Base-by-base conservation (phyloP, 1,140 invertebrate genomes). In the Polyergus mexicanus region DNA sequence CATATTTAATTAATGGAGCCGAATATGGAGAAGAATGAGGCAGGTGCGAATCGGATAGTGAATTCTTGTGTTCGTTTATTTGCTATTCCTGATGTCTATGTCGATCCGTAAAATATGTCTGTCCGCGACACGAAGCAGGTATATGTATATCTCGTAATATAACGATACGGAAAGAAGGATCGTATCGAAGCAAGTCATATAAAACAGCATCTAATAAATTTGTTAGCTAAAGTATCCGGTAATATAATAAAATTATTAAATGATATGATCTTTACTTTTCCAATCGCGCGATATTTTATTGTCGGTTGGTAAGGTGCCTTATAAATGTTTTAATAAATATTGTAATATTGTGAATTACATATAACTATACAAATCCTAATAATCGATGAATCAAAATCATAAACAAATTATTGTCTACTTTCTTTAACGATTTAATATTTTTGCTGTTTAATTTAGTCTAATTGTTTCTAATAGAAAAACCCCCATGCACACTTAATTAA, bases 51-150 rank as follows among this genome's bases (percentile, higher is more conserved):
- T 83, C 38, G 66, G 54, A 72, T 74, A 83, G 78, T 74, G 68
- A 83, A 62, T 83, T 72, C 54, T 11, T 68, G 22, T 72, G 78
- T 83, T 38, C 38, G 38, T 83, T 60, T 83, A 60, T 72, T 81
- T 44, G 54, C 19, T 54, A 25, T 68, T 16, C 6, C 11, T 71
- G 22, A 72, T 81, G 62, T 83, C 32, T 58, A 47, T 25, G 54
- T 60, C 38, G 44, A 72, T 72, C 54, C 25, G 56, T 32, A 81
- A 81, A 81, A 81, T 51, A 38, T 58, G 6, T 35, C 77, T 58
- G 32, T 71, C 47, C 44, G 25, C 54, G 44, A 35, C 54, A 68
- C 35, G 54, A 38, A 32, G 8, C 35, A 41, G 19, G 10, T 22
- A 71, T 10, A 41, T 44, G 3, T 13, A 13, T 60, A 16, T 32